Conservation (phyloP, 2,888 invertebrate species). For the Achlya flavicornis region DNA sequence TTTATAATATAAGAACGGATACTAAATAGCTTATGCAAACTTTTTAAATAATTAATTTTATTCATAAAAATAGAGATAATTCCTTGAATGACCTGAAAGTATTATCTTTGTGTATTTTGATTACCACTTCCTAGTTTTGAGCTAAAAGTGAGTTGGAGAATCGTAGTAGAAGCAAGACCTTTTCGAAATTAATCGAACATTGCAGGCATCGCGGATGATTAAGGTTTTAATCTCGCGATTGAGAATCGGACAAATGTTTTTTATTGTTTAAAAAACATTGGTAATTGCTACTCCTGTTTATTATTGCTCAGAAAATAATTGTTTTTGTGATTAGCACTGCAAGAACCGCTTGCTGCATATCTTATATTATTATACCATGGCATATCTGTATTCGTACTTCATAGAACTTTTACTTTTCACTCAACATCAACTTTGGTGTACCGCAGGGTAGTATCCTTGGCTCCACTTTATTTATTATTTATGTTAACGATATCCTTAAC, state of each 20-base stretch:
- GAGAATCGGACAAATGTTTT: conserved; percentile 24
- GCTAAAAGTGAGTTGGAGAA: neutral
- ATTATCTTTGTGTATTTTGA: no score
- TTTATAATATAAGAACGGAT: no score
- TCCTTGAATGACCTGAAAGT: no score
- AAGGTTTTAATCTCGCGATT: conserved; percentile 55
- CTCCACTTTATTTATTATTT: no score
- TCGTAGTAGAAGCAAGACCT: conserved; percentile 32
- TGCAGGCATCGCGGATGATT: conserved; percentile 45
- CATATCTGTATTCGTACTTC: no score
- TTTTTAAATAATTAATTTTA: neutral
- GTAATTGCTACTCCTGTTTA: conserved; percentile 42
- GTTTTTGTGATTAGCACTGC: neutral
- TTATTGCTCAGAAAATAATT: conserved; percentile 31
- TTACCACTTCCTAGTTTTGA: neutral
- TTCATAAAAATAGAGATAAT: no score
- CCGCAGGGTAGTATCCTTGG: no score
- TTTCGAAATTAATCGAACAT: conserved; percentile 47
- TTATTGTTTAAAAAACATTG: conserved; percentile 34
- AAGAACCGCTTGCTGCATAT: neutral
- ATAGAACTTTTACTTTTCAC: no score
- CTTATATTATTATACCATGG: no score
- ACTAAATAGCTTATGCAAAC: no score
- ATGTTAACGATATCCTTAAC: no score
- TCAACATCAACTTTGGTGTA: no score